Percentiles rank a stretch among this genome's conserved stretches.
phyloP scores from a whole-genome alignment of 2,888 invertebrate species.

The Spilosoma lubricipeda region DNA sequence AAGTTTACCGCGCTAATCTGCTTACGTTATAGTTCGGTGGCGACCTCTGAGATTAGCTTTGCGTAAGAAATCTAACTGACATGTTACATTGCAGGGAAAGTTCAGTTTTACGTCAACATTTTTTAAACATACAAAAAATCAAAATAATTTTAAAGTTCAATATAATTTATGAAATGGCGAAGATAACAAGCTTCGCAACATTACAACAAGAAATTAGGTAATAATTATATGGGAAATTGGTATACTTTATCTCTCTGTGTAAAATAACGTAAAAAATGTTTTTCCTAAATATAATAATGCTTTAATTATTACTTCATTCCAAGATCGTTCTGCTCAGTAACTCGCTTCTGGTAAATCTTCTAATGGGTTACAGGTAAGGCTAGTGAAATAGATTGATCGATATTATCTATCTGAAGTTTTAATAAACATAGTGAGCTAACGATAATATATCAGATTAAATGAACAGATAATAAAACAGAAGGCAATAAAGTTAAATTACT shows the following conservation, averaged over 20 bases:
- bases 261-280: constrained; percentile 7
- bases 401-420: neutral
- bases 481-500: constrained; percentile 10
- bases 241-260: neutral
- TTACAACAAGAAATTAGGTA: no score
- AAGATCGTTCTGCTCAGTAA: constrained; percentile 27
- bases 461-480: neutral
- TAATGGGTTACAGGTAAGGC: constrained; percentile 26
- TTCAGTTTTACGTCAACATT: no score
- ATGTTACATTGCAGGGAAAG: no score
- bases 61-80: no score
- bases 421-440: neutral
- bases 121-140: no score
- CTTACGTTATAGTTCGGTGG: no score
- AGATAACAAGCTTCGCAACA: no score
- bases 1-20: no score
- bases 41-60: no score
- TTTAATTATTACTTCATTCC: constrained; percentile 20
- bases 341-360: constrained; percentile 36
- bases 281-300: constrained; percentile 15
- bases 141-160: no score
- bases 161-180: no score
- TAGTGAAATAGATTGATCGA: constrained; percentile 10
- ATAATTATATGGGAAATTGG: no score
- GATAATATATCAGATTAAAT: neutral